A percentile compares a stretch with the other conserved stretches of the same genome.
phyloP scores from a whole-genome alignment of 2,888 invertebrate species.

The Thereva unica region DNA sequence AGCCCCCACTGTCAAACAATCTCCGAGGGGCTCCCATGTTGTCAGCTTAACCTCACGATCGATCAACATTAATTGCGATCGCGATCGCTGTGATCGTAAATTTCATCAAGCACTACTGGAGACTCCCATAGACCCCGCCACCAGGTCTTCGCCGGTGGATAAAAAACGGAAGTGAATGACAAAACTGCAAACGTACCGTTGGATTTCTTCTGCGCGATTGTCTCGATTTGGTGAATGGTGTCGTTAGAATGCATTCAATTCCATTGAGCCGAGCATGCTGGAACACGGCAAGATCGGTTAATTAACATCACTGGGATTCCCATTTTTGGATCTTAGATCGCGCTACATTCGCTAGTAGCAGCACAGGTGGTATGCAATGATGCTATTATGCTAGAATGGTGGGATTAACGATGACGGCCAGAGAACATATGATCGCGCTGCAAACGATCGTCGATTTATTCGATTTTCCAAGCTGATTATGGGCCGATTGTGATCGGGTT shows the following conservation, averaged over 20 bases:
- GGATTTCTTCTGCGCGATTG: conserved; percentile 15
- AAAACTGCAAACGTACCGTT: conserved; percentile 36
- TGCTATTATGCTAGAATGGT: conserved; percentile 3
- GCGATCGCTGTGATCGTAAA: conserved; percentile 14
- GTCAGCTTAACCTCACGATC: conserved; percentile 32
- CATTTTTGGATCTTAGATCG: not conserved
- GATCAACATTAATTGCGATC: conserved; percentile 33
- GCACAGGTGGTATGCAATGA: not conserved
- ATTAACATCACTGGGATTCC: conserved; percentile 6
- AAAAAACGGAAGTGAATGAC: conserved; percentile 28
- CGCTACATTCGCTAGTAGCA: not conserved
- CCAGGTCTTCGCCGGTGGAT: not conserved
- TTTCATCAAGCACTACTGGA: conserved; percentile 1
- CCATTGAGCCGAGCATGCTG: not conserved
- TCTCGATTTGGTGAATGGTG: conserved; percentile 28
- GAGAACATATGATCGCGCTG: conserved; percentile 6
- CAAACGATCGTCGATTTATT: conserved; percentile 8
- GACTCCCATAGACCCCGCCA: not conserved
- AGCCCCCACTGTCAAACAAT: not conserved
- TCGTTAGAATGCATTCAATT: conserved; percentile 2
- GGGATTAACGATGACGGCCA: conserved; percentile 10
- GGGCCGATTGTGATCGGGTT: not conserved
- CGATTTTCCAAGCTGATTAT: not conserved
- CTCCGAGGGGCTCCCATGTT: conserved; percentile 10
- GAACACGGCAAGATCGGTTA: not conserved